Base-by-base conservation (phyloP, 2,113 vertebrate species). In the Notothenia coriiceps region DNA sequence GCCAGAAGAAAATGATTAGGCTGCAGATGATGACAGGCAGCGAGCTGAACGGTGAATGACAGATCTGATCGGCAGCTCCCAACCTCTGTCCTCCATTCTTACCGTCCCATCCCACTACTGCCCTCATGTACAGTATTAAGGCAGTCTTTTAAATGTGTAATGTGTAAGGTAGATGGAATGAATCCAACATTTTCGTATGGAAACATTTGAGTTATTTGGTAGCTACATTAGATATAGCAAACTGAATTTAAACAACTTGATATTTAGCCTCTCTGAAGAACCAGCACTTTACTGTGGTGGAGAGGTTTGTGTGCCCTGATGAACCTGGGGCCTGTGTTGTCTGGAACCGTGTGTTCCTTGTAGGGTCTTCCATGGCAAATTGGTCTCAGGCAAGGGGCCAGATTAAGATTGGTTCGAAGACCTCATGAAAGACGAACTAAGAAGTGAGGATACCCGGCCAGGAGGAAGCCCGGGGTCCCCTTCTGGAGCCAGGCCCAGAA, bases 1-100 rank as follows among this genome's bases (percentile, higher is more conserved):
- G 76, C 85, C 84, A 86, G 75, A 68, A 67, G 86, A 77, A 77
- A 76, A 69, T 80, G 86, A 93, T 93, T 90, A 89, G 69, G 66
- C 70, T 82, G 69, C 77, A 76, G 73, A 86, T 88, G 86, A 90
- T 87, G 89, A 88, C 78, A 84, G 80, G 78, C 85, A 79, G 18
- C 25, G 75, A 85, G 84, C 22, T 63, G 76, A 89, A 80, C 69
- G 69, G 46, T 81, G 81, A 85, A 77, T 79, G 85, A 84, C 75
- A 75, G 74, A 33, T 44, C 46, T 74, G 35, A 76, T 70, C 29
- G 3, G 25, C 63, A 40, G 67, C 70, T 77, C 50, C 47, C 20
- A 64, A 52, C 56, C 29, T 15, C 17, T 14, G 43, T 73, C 18
- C 47, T 77, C 76, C 66, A 64, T 49, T 70, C 62, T 22, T 35